These are phyloP conservation scores for Automeris io DNA, from an alignment of 2,888 invertebrate genomes.

Conservation along the genomic window DNA sequence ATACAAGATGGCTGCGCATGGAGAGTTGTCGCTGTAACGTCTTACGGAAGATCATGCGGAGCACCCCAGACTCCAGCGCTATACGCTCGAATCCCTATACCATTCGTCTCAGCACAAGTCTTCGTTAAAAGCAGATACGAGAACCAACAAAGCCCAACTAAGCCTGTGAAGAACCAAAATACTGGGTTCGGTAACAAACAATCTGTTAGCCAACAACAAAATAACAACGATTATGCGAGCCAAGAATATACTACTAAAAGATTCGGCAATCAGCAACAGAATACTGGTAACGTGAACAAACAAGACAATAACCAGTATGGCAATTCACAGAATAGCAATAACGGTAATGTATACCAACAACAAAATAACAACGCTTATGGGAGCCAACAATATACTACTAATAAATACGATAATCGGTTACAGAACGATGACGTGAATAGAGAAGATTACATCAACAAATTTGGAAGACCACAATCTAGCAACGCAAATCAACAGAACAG, in stretches of 20 bases:
- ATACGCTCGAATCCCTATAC: conserved; percentile 42
- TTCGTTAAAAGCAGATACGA: conserved; percentile 15
- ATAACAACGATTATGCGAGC: background rate
- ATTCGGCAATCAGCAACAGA: background rate
- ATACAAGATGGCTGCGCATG: conserved; percentile 57
- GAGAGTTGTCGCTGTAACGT: conserved; percentile 61
- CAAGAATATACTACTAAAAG: background rate
- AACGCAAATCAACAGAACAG: too few species aligned
- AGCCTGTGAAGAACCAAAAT: background rate
- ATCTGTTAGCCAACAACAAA: background rate
- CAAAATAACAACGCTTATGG: background rate
- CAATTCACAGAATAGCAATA: background rate
- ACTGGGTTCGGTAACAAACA: background rate
- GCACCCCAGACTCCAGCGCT: conserved; percentile 57
- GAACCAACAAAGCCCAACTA: background rate
- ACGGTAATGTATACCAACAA: background rate
- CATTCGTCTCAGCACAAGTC: conserved; percentile 29
- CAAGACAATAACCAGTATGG: background rate
- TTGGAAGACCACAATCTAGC: too few species aligned
- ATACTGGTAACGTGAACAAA: background rate
- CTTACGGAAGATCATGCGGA: conserved; percentile 56
- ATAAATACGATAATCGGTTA: background rate
- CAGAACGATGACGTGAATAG: too few species aligned
- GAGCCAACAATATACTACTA: background rate
- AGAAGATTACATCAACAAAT: too few species aligned